phyloP scores from a whole-genome alignment of 2,113 vertebrate species.

The Oreochromis aureus region DNA sequence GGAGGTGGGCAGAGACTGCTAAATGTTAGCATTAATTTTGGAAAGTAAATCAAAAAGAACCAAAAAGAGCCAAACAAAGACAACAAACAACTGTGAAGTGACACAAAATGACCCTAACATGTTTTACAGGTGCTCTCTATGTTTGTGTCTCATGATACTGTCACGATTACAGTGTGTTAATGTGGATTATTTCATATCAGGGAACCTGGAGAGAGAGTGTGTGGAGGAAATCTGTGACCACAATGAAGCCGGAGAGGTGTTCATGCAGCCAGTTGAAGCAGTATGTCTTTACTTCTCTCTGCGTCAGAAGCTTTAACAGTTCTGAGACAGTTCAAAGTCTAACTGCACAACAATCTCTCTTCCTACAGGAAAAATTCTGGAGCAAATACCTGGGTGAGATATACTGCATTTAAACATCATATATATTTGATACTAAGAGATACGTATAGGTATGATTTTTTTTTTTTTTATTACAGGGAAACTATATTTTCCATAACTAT shows the following conservation, averaged over 20 bases:
- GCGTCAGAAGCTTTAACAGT: too few species aligned
- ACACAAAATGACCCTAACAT: background rate
- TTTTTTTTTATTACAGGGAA: too few species aligned
- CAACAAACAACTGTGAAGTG: background rate
- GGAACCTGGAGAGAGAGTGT: slow-evolving; percentile 91
- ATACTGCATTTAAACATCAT: too few species aligned
- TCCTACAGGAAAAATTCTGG: slow-evolving; percentile 80
- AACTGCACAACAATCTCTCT: background rate
- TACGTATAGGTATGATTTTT: background rate
- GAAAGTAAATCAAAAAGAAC: background rate
- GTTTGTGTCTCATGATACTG: background rate
- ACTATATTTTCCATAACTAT: too few species aligned
- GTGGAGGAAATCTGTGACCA: slow-evolving; percentile 83
- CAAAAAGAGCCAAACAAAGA: background rate
- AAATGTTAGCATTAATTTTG: too few species aligned
- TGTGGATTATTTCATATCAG: slow-evolving; percentile 6
- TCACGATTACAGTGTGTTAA: background rate
- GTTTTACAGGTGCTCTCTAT: background rate
- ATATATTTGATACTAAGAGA: too few species aligned
- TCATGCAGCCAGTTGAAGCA: slow-evolving; percentile 53
- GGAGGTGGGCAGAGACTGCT: slow-evolving; percentile 11
- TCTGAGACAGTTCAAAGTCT: background rate
- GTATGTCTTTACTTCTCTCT: slow-evolving; percentile 28
- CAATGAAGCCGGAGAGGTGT: slow-evolving; percentile 87
- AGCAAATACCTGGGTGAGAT: slow-evolving; percentile 78